A percentile compares a stretch with the other conserved stretches of the same genome.
Evolutionary conservation across 53 echinoderm and acorn worm species (phyloP).

Genomic region (Holothuria scabra): DNA sequence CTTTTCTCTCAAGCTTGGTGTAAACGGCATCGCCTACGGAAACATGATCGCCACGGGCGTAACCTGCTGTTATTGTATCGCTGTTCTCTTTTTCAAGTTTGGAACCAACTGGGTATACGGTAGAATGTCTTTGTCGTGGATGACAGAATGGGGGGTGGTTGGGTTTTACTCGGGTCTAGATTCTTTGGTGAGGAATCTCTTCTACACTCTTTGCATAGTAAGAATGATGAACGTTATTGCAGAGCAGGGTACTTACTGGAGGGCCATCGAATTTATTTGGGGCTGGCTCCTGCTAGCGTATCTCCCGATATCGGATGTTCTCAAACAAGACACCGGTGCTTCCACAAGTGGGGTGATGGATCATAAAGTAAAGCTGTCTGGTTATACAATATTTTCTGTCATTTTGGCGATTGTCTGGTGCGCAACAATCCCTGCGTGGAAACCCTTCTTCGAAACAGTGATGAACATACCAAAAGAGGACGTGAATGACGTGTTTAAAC

Average conservation of each 20-base stretch:
- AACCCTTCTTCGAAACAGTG: constrained; percentile 35
- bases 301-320: constrained; percentile 6
- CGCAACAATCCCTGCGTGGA: constrained; percentile 27
- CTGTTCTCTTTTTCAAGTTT: constrained; percentile 8
- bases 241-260: constrained; percentile 22
- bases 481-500: constrained; percentile 7
- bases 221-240: constrained; percentile 39
- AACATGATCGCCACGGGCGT: constrained; percentile 24
- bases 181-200: constrained; percentile 33
- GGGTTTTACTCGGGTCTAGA: constrained; percentile 41
- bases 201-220: constrained; percentile 16
- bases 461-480: constrained; percentile 18
- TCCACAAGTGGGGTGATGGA: constrained; percentile 24
- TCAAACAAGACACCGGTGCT: constrained; percentile 26
- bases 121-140: constrained; percentile 20
- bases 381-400: neutral
- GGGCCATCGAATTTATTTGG: constrained; percentile 29
- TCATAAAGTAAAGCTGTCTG: constrained; percentile 23
- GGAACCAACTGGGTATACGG: neutral
- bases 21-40: constrained; percentile 39
- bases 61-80: neutral
- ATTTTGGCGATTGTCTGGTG: constrained; percentile 23
- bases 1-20: constrained; percentile 15
- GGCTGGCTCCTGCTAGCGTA: constrained; percentile 5
- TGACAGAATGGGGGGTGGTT: constrained; percentile 21